These are phyloP conservation scores for Pelochelys cantorii DNA, from an alignment of 2,797 vertebrate genomes.

Conservation along the genomic window DNA sequence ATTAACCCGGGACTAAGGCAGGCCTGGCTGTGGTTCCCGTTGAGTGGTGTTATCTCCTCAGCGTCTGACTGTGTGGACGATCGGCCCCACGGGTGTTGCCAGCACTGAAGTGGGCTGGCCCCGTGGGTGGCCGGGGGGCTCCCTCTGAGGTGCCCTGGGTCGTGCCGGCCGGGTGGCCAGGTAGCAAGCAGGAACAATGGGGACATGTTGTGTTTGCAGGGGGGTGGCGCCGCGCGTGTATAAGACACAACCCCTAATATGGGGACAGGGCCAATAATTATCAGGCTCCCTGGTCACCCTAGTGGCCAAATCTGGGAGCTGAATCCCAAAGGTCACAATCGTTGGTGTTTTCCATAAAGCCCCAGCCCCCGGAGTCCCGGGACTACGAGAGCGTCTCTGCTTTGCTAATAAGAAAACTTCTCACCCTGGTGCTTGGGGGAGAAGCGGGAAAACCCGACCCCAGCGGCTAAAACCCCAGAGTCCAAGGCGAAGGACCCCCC, in stretches of 20 bases:
- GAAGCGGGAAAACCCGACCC: too few species aligned
- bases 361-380: not conserved
- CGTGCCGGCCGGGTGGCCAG: too few species aligned
- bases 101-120: not conserved
- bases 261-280: too few species aligned
- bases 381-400: not conserved
- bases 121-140: not conserved
- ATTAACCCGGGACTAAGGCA: not conserved
- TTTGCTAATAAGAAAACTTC: too few species aligned
- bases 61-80: not conserved
- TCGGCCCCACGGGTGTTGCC: not conserved
- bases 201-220: too few species aligned
- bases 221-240: fast-evolving
- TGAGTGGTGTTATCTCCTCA: not conserved
- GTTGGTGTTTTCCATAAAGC: not conserved
- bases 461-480: too few species aligned
- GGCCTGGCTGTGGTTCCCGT: not conserved
- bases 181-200: too few species aligned
- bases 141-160: not conserved
- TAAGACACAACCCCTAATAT: too few species aligned
- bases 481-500: too few species aligned
- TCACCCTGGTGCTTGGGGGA: too few species aligned
- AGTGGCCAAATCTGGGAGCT: not conserved
- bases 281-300: too few species aligned
- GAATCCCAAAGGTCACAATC: not conserved